Evolutionary conservation across 1,140 invertebrate genomes (phyloP).

Genomic region (Drosophila grimshawi): DNA sequence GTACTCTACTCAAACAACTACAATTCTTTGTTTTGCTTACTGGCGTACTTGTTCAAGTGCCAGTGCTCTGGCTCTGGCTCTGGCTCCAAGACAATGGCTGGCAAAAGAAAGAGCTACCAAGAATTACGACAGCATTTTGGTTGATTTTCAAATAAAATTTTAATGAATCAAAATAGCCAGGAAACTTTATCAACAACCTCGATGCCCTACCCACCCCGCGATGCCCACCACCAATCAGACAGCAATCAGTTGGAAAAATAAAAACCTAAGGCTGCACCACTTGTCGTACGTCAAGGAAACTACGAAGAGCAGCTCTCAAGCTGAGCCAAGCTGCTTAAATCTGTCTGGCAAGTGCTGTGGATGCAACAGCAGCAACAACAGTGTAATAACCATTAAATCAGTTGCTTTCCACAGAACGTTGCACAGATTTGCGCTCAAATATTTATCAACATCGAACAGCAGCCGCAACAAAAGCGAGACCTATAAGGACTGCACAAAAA

Average conservation of each 20-base stretch:
- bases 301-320: background rate
- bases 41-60: constrained; percentile 60
- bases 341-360: constrained; percentile 18
- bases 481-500: background rate
- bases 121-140: constrained; percentile 75
- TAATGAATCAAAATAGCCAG: constrained; percentile 65
- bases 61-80: background rate
- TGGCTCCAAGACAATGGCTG: constrained; percentile 52
- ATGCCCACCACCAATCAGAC: background rate
- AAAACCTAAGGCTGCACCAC: constrained; percentile 12
- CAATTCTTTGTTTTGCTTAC: constrained; percentile 43
- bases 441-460: constrained; percentile 61
- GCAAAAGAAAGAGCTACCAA: constrained; percentile 67
- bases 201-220: background rate
- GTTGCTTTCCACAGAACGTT: constrained; percentile 23
- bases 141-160: constrained; percentile 81
- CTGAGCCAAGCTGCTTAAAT: constrained; percentile 33
- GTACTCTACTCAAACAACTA: constrained; percentile 8
- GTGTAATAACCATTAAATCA: constrained; percentile 42
- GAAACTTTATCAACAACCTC: constrained; percentile 16
- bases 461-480: constrained; percentile 11
- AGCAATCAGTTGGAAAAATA: constrained; percentile 45
- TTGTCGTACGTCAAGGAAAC: constrained; percentile 18
- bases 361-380: constrained; percentile 16
- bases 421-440: constrained; percentile 59